Base-by-base conservation (phyloP, 2,888 invertebrate genomes). In the Nezara viridula region DNA sequence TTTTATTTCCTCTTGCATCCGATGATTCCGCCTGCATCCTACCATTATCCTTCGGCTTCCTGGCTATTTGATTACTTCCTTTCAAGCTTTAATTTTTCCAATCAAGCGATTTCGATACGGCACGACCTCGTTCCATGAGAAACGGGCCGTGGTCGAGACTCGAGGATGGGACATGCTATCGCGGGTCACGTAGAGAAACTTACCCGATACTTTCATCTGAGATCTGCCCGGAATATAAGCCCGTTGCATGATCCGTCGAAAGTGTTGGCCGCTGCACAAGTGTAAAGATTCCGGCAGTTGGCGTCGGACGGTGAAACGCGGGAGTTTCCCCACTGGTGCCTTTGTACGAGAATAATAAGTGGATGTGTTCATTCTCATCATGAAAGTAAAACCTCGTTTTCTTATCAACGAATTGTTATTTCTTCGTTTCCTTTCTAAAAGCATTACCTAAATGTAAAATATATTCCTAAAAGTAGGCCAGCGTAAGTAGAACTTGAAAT, bases 211-310 rank as follows among this genome's bases (percentile, higher is more conserved):
- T 73, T 73, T 73, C 66, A 24, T 73, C 66, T 37, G 37, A 27
- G 32, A 73, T 73, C 66, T 37, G 66, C 66, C 66, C 19, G 66
- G 66, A 73, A 73, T 73, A 73, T 37, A 37, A 73, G 66, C 24
- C 37, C 66, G 37, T 19, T 37, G 66, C 66, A 37, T 73, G 60
- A 60, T 60, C 27, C 32, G n/a, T n/a, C n/a, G 66, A 73, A 73
- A 73, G 66, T 73, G 66, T 73, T 73, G 66, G 37, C 66, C 66
- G 66, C 66, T 73, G 66, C 66, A 73, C 66, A 73, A 21, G 66
- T 37, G 66, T 37, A 37, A 21, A 60, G 60, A 37, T 73, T 73
- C 66, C 66, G 66, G 19, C 7, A 73, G 66, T 73, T 73, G 32
- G 66, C 66, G 66, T 21, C 32, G 19, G 32, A 37, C 27, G 19